phyloP scores from a whole-genome alignment of 2,888 invertebrate species.

The Anoncus sp. region DNA sequence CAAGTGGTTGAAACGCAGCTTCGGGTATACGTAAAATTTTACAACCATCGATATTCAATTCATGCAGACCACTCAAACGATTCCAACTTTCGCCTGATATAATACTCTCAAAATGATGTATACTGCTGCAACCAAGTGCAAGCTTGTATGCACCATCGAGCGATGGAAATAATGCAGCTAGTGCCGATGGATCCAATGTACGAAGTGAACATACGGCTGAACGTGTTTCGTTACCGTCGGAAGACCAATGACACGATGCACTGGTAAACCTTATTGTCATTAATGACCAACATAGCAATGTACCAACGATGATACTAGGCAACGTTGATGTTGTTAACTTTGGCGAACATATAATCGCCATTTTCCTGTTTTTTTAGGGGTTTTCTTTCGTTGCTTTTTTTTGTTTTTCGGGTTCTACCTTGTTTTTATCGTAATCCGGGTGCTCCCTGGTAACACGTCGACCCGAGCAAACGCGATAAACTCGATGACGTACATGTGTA shows the following conservation, averaged over 20 bases:
- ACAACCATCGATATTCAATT: constrained; percentile 91
- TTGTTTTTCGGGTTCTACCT: not conserved
- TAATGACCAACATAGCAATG: constrained; percentile 30
- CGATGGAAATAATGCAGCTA: constrained; percentile 83
- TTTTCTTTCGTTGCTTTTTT: too few relatives aligned
- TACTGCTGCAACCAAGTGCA: constrained; percentile 91
- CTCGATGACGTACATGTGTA: constrained; percentile 51
- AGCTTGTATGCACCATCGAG: constrained; percentile 90
- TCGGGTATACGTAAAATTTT: constrained; percentile 91
- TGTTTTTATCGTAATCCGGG: constrained; percentile 38
- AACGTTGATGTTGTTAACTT: constrained; percentile 26
- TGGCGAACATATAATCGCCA: constrained; percentile 61
- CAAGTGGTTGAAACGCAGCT: constrained; percentile 91
- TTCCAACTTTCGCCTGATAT: constrained; percentile 89
- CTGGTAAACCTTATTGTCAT: constrained; percentile 75
- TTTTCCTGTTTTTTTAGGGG: constrained; percentile 48
- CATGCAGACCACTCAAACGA: constrained; percentile 89
- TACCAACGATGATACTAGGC: constrained; percentile 36
- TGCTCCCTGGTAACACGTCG: constrained; percentile 51
- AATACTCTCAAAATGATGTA: constrained; percentile 91
- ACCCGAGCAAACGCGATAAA: constrained; percentile 44
- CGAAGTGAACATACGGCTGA: constrained; percentile 85
- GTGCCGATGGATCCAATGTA: constrained; percentile 83
- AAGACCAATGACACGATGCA: constrained; percentile 84
- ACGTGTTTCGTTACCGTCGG: constrained; percentile 85